Conservation (phyloP, 2,888 invertebrate species). For the Platerodrilus igneus region DNA sequence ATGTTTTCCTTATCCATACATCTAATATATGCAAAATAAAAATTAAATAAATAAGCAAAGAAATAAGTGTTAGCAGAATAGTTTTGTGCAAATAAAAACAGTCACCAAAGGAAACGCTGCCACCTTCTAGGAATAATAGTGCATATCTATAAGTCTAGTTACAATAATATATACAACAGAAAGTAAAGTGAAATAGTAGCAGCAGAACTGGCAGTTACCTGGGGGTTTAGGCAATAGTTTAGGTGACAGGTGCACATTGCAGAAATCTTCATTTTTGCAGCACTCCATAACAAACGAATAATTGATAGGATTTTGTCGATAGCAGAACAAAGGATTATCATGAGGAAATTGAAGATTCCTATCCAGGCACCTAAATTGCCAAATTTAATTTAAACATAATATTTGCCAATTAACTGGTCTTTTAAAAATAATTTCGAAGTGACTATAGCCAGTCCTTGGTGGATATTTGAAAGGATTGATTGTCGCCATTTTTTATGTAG, state of each 20-base stretch:
- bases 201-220: constrained; percentile 54
- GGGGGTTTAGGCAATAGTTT: constrained; percentile 61
- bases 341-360: constrained; percentile 68
- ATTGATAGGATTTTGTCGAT: constrained; percentile 69
- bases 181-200: constrained; percentile 19
- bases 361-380: constrained; percentile 66
- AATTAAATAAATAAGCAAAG: constrained; percentile 16
- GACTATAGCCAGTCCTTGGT: constrained; percentile 8
- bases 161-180: constrained; percentile 10
- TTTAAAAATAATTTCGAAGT: constrained; percentile 48
- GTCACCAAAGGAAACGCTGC: constrained; percentile 19
- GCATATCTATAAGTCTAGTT: constrained; percentile 7
- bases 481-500: constrained; percentile 53
- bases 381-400: constrained; percentile 49
- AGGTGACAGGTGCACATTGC: constrained; percentile 68
- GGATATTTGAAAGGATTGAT: constrained; percentile 37
- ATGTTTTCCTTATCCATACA: constrained; percentile 33
- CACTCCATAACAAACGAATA: constrained; percentile 75
- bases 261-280: constrained; percentile 71
- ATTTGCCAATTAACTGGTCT: constrained; percentile 36
- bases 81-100: constrained; percentile 17
- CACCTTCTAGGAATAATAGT: constrained; percentile 11
- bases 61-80: constrained; percentile 14
- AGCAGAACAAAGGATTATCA: constrained; percentile 79
- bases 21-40: constrained; percentile 31